These are phyloP conservation scores for Diachasma alloeum DNA, from an alignment of 1,140 invertebrate genomes.

Conservation along the genomic window DNA sequence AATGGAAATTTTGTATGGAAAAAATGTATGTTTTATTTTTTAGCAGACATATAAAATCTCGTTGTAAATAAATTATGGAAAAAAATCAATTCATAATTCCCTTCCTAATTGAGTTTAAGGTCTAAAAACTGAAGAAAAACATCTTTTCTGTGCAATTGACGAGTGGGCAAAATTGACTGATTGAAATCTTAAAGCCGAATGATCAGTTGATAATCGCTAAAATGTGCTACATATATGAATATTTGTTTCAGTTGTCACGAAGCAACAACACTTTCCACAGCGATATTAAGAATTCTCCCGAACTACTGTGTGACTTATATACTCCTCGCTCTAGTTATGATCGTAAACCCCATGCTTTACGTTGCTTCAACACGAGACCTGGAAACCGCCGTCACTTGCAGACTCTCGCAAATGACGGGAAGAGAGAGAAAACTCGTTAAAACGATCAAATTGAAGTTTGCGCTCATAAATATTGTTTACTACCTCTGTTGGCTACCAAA, in stretches of 20 bases:
- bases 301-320: constrained; percentile 82
- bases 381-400: constrained; percentile 69
- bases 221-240: no score
- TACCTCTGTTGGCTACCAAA: constrained; percentile 86
- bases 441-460: constrained; percentile 76
- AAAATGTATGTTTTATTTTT: no score
- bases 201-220: no score
- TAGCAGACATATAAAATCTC: no score
- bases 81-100: no score
- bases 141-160: no score
- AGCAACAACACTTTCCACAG: constrained; percentile 67
- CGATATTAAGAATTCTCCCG: constrained; percentile 75
- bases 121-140: no score
- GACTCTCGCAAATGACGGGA: constrained; percentile 73
- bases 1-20: no score
- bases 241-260: constrained; percentile 75
- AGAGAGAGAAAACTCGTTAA: constrained; percentile 77
- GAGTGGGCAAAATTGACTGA: no score
- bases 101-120: no score
- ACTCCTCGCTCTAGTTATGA: constrained; percentile 77
- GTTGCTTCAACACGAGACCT: constrained; percentile 71
- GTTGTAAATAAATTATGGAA: no score
- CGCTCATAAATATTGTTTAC: constrained; percentile 78
- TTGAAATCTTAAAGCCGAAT: no score
- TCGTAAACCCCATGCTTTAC: constrained; percentile 79